Base-by-base conservation (phyloP, 1,140 invertebrate species). In the Heterodera carotae region DNA sequence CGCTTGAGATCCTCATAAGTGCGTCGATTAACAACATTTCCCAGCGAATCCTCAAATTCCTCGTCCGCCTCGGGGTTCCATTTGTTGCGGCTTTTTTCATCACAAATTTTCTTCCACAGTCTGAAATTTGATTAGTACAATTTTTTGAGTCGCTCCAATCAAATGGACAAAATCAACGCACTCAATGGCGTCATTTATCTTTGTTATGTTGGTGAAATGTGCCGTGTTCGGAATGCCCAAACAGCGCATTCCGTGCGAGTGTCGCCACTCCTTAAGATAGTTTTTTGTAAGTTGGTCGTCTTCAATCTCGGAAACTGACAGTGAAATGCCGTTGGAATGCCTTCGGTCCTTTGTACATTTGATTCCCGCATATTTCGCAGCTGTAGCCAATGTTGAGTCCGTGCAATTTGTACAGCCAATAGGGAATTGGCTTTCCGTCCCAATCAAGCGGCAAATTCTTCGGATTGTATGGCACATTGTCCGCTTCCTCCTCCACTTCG, bases 351-450 rank as follows among this genome's bases (percentile, higher is more conserved):
- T 98, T 97, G 89, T 99, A 99, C 39, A 84, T 77, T 69, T 84
- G 97, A 89, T 99, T 99, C n/a, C 97, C 97, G 89, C 97, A 99
- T 78, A 99, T 99, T 89, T 99, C 97, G 89, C 97, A 99, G 78
- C 94, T 96, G 88, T 98, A 99, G 88, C 94, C 97, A 67, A 99
- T 97, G 89, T 99, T 99, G 1, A 99, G 90, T 0, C 97, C 97
- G 88, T 99, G 97, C 7, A 99, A 89, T 90, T 99, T 99, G 88
- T 99, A 99, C 25, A 81, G 81, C 81, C 97, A 99, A 89, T 99
- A 99, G 0, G 97, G 97, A 86, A 98, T 98, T 0, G 96, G 96
- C 90, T 99, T 99, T 67, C 97, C 97, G 90, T 99, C 97, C 97
- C 97, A 99, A 7, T 97, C 97, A 0, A 99, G 91, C 2, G 97